Evolutionary conservation across 2,797 vertebrate genomes (phyloP), one percentile per base, ranked within the genome.

Genomic region (Dipus sagitta): DNA sequence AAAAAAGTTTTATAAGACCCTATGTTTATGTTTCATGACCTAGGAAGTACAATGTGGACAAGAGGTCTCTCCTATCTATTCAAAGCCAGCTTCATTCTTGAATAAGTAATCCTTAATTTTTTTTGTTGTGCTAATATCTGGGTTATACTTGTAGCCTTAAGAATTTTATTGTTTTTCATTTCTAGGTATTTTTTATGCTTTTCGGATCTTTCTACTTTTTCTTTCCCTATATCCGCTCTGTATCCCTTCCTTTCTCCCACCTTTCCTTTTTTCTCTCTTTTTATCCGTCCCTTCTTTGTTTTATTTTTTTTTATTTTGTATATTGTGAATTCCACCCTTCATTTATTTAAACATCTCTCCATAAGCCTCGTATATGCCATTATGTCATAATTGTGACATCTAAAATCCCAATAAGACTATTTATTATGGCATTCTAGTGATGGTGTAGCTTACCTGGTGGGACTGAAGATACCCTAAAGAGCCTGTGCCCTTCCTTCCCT

Each of bases 241-340:
- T 1, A 3, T 30, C 6, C 17, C 20, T 28, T 1, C 13, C 24
- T 28, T 1, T 24, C 7, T 5, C 0, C 10, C 13, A 15, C 54
- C 6, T 30, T 2, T 30, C 32, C 15, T n/a, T 58, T 42, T 62
- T n/a, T 15, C 7, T 62, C 34, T 1, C 20, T 86, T 58, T 58
- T 58, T 58, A 58, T 58, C 54, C 13, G 30, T 7, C 30, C 4
- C 21, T 7, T 3, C 21, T 75, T 15, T 4, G 9, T 11, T 24
- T 21, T 1, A 47, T 9, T 75, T 24, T 34, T 83, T 65, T 38
- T 75, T 23, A 14, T 47, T 76, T 1, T 23, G 70, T 5, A 17
- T n/a, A 70, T 82, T 64, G 87, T 6, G 67, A 52, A 77, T 18
- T 15, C 14, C 34, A 80, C 47, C 23, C 52, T 86, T 47, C 58